Percentiles rank a stretch among this genome's conserved stretches.
phyloP scores from a whole-genome alignment of 1,140 invertebrate genomes.

The Polypedilum vanderplanki region DNA sequence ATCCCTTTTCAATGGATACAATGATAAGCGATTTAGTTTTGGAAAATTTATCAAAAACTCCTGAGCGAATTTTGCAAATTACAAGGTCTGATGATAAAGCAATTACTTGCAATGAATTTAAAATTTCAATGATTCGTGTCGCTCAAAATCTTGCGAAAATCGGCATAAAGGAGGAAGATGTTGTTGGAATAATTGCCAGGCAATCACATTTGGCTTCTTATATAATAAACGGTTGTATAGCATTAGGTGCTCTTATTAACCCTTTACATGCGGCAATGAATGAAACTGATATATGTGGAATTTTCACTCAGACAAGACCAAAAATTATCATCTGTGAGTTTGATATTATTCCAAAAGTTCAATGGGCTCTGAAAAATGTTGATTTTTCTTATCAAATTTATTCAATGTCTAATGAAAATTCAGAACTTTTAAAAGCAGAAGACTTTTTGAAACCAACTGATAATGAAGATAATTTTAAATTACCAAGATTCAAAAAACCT shows the following conservation, averaged over 20 bases:
- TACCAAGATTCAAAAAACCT: background rate
- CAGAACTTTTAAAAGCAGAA: background rate
- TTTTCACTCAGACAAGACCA: conserved; percentile 39
- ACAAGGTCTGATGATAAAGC: background rate
- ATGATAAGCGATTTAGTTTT: background rate
- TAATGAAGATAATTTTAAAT: background rate
- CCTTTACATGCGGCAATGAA: conserved; percentile 35
- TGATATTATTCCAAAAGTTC: conserved; percentile 35
- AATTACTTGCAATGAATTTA: background rate
- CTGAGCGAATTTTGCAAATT: background rate
- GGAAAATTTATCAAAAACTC: background rate
- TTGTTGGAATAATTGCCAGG: conserved; percentile 37
- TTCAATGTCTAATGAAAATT: background rate
- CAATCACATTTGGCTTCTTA: conserved; percentile 38
- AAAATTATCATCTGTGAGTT: conserved; percentile 41
- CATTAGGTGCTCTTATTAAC: conserved; percentile 38
- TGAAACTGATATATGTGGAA: conserved; percentile 34
- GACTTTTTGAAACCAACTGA: background rate
- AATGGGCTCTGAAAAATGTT: conserved; percentile 32
- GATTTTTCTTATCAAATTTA: background rate
- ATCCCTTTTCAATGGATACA: background rate
- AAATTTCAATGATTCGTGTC: conserved; percentile 28
- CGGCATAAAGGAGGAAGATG: conserved; percentile 35
- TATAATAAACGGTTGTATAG: conserved; percentile 37
- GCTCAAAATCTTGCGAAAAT: conserved; percentile 34